Evolutionary conservation across 2,113 vertebrate species (phyloP), one percentile per base, ranked within the genome.

Genomic region (Argyrosomus japonicus): DNA sequence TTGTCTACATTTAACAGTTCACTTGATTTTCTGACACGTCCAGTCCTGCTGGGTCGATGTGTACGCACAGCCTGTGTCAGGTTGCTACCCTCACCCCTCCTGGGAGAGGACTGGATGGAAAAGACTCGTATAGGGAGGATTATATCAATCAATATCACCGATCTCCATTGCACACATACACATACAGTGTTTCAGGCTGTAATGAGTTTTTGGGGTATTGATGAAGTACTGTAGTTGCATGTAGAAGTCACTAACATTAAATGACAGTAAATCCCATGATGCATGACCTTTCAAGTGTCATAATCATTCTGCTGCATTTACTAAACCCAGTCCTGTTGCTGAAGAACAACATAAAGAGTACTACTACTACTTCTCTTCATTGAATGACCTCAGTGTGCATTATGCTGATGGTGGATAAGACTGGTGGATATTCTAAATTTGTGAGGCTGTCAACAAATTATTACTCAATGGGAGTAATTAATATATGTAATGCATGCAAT

Each of bases 201-300:
- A 85, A 82, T 71, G 60, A 60, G 57, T 65, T 67, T 32, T 73
- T 61, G 40, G 7, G 56, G n/a, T 87, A 86, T 81, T 25, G 36
- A 58, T 79, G 57, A 57, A 13, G 5, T 68, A 48, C 32, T 73
- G 12, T 27, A 29, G 63, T 78, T 81, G 21, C 2, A 23, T 10
- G 19, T 57, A 67, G 6, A 54, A 50, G 71, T 61, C 80, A 27
- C n/a, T 69, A n/a, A 77, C 8, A 69, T 78, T 56, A 61, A 69
- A 83, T 74, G 64, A 76, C 79, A 75, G 53, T n/a, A 67, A 88
- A 68, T 80, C 69, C 70, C 36, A 50, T 12, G 3, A 69, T 27
- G 57, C 56, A 14, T 71, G 69, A 81, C 54, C 50, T 85, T 83
- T 83, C 10, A 17, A 48, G 50, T 54, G 48, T 6, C 61, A 19